These are phyloP conservation scores for Drosophila mojavensis DNA, from an alignment of 1,140 invertebrate genomes.

Conservation along the genomic window DNA sequence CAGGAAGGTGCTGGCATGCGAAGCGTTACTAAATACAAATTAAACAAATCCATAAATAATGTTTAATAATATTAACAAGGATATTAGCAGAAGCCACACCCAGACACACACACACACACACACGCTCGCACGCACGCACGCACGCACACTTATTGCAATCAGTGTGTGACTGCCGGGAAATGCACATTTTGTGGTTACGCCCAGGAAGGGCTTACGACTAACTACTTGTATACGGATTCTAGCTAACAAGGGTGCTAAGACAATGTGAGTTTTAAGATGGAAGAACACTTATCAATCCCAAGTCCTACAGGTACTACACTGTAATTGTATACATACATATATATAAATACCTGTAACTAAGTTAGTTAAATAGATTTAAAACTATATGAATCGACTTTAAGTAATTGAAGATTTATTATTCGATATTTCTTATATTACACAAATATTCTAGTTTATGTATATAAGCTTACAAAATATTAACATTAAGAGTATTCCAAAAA, in stretches of 20 bases:
- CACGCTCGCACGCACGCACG: conserved; percentile 17
- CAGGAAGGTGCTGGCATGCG: conserved; percentile 31
- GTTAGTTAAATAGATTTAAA: too few relatives aligned
- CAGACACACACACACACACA: conserved; percentile 32
- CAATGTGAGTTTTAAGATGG: neutral
- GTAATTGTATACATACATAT: too few relatives aligned
- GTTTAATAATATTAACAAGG: conserved; percentile 84
- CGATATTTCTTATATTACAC: too few relatives aligned
- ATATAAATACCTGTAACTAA: too few relatives aligned
- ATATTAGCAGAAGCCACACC: conserved; percentile 75
- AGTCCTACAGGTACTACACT: neutral
- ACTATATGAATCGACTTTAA: too few relatives aligned
- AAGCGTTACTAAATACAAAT: conserved; percentile 83
- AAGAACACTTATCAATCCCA: conserved; percentile 14
- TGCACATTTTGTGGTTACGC: conserved; percentile 43
- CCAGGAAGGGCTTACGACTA: conserved; percentile 47
- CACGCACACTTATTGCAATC: conserved; percentile 59
- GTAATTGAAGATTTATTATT: too few relatives aligned
- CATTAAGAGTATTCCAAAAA: too few relatives aligned
- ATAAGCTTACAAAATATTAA: too few relatives aligned
- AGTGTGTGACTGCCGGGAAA: conserved; percentile 27
- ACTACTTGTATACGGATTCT: conserved; percentile 27
- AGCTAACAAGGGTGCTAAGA: conserved; percentile 47
- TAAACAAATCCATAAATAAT: conserved; percentile 84
- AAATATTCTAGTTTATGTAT: too few relatives aligned